Conservation (phyloP, 2,797 vertebrate species). For the Graptemys geographica region DNA sequence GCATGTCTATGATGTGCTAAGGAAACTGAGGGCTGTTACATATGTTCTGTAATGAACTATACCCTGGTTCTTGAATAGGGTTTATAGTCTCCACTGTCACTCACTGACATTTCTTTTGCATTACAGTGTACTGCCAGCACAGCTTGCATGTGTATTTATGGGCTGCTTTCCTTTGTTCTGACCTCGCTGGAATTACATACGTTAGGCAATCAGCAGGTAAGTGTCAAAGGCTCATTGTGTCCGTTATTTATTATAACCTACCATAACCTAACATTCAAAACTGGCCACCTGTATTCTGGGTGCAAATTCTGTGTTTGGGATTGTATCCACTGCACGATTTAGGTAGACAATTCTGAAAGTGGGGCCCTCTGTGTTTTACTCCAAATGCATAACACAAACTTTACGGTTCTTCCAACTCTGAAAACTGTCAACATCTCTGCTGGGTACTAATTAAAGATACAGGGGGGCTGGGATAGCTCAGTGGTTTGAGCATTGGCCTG, state of each 20-base stretch:
- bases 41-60: background rate
- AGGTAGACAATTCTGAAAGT: background rate
- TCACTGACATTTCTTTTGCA: background rate
- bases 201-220: conserved; percentile 92
- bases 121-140: conserved; percentile 95
- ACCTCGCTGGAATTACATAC: conserved; percentile 94
- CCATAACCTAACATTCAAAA: background rate
- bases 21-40: background rate
- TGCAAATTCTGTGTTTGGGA: background rate
- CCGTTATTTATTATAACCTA: background rate
- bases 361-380: background rate
- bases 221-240: background rate
- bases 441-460: background rate
- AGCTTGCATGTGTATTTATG: conserved; percentile 95
- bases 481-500: too few relatives aligned
- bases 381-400: background rate
- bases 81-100: background rate
- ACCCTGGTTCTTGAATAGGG: background rate
- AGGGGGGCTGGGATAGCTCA: background rate
- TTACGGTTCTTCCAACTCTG: background rate
- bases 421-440: background rate
- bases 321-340: background rate
- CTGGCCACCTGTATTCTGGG: background rate
- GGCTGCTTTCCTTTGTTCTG: conserved; percentile 95
- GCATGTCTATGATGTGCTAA: background rate